Percentiles rank a stretch among this genome's conserved stretches.
phyloP scores from a whole-genome alignment of 1,140 invertebrate genomes.

The Drosophila ironensis region DNA sequence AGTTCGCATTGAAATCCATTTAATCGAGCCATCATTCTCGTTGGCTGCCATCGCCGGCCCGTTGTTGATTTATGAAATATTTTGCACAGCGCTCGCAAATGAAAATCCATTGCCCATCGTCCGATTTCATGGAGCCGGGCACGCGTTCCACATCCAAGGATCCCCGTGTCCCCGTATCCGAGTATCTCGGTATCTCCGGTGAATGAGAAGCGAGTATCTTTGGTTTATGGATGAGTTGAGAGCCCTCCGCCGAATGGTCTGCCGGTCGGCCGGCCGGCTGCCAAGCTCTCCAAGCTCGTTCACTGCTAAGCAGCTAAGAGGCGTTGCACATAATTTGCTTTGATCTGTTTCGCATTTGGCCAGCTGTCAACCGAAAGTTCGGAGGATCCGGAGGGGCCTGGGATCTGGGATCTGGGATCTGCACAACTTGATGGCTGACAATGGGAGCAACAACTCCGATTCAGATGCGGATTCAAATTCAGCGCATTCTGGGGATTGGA shows the following conservation, averaged over 20 bases:
- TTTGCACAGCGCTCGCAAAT: slow-evolving; percentile 58
- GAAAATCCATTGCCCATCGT: slow-evolving; percentile 67
- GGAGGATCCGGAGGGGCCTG: background rate
- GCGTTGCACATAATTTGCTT: slow-evolving; percentile 79
- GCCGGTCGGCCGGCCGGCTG: background rate
- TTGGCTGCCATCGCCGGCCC: slow-evolving; percentile 11
- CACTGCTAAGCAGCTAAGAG: slow-evolving; percentile 72
- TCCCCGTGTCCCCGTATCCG: slow-evolving; percentile 4
- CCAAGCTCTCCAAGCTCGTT: slow-evolving; percentile 27
- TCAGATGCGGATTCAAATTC: background rate
- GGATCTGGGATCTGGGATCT: background rate
- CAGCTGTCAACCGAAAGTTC: slow-evolving; percentile 57
- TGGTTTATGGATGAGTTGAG: slow-evolving; percentile 42
- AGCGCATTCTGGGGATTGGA: background rate
- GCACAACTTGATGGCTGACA: slow-evolving; percentile 32
- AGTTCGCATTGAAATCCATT: slow-evolving; percentile 72
- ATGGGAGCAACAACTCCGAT: slow-evolving; percentile 31
- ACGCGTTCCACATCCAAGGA: slow-evolving; percentile 19
- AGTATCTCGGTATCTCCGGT: slow-evolving; percentile 7
- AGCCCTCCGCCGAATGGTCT: background rate
- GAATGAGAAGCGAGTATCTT: slow-evolving; percentile 20
- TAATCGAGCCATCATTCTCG: slow-evolving; percentile 75
- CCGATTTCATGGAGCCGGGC: slow-evolving; percentile 30
- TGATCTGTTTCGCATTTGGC: slow-evolving; percentile 77
- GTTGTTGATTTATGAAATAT: slow-evolving; percentile 76